phyloP scores from a whole-genome alignment of 2,888 invertebrate species.

The Unio delphinus region DNA sequence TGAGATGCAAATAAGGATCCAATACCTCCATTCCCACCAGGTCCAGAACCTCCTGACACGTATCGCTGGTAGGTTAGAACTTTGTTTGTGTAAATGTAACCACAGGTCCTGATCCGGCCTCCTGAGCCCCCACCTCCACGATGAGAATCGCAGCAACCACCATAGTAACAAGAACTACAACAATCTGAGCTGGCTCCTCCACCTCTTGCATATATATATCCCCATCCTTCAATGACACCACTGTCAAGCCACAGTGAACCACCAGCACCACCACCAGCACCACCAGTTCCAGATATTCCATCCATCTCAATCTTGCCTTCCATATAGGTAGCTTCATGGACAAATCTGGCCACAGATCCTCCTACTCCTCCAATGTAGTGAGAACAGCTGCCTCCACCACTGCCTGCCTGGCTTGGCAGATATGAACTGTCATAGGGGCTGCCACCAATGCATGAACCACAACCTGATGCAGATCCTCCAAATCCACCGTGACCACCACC shows the following conservation, averaged over 20 bases:
- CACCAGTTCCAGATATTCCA: slow-evolving; percentile 30
- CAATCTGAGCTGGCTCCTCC: slow-evolving; percentile 28
- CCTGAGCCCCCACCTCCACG: slow-evolving; percentile 56
- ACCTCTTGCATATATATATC: slow-evolving; percentile 36
- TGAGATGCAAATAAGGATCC: slow-evolving; percentile 28
- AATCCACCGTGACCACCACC: slow-evolving; percentile 50
- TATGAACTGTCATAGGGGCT: slow-evolving; percentile 5
- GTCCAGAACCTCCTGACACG: slow-evolving; percentile 27
- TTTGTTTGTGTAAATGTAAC: slow-evolving; percentile 33
- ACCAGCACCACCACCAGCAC: slow-evolving; percentile 54
- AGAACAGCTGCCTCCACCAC: slow-evolving; percentile 49
- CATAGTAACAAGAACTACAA: slow-evolving; percentile 3
- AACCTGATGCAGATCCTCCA: slow-evolving; percentile 36
- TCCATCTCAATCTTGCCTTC: slow-evolving; percentile 43
- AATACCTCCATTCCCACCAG: slow-evolving; percentile 13
- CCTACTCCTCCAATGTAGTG: slow-evolving; percentile 33
- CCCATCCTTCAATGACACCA: slow-evolving; percentile 53
- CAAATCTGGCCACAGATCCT: slow-evolving; percentile 38
- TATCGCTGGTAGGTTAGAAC: slow-evolving; percentile 32
- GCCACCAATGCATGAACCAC: slow-evolving; percentile 13
- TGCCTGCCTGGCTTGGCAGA: slow-evolving; percentile 41
- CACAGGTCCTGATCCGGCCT: slow-evolving; percentile 45
- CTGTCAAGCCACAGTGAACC: slow-evolving; percentile 55
- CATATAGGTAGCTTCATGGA: slow-evolving; percentile 24
- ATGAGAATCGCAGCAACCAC: slow-evolving; percentile 18